phyloP scores from a whole-genome alignment of 2,888 invertebrate genomes.

The Petrophora chlorosata region DNA sequence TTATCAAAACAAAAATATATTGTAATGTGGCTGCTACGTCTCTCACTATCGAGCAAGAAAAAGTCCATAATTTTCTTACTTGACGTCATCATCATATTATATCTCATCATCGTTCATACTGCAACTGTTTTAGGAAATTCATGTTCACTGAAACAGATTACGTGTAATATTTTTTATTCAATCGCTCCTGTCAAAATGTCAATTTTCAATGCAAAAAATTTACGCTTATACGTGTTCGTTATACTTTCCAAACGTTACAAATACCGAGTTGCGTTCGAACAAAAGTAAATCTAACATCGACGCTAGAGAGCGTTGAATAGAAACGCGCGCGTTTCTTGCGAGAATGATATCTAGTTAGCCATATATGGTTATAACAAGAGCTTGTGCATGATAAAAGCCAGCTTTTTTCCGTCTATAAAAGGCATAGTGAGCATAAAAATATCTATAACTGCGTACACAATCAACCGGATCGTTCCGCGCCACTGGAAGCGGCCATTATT shows the following conservation, averaged over 20 bases:
- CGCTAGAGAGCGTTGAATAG: slow-evolving; percentile 15
- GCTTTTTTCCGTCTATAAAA: slow-evolving; percentile 48
- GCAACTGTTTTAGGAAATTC: background rate
- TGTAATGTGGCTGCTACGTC: too few relatives aligned
- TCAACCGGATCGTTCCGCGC: slow-evolving; percentile 72
- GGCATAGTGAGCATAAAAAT: slow-evolving; percentile 47
- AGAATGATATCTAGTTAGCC: slow-evolving; percentile 40
- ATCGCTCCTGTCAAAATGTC: slow-evolving; percentile 38
- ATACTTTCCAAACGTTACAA: slow-evolving; percentile 15
- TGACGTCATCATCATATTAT: too few relatives aligned
- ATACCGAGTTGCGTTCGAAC: background rate
- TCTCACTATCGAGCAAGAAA: too few relatives aligned
- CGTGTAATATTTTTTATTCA: slow-evolving; percentile 18
- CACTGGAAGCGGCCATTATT: slow-evolving; percentile 65
- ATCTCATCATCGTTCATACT: background rate
- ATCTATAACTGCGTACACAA: slow-evolving; percentile 62
- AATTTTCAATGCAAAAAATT: slow-evolving; percentile 35
- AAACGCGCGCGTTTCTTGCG: slow-evolving; percentile 24
- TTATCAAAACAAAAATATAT: too few relatives aligned
- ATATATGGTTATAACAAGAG: slow-evolving; percentile 46
- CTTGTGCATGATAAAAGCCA: slow-evolving; percentile 48
- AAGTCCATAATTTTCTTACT: too few relatives aligned
- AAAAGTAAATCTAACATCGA: slow-evolving; percentile 6
- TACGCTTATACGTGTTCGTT: background rate
- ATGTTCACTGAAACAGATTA: slow-evolving; percentile 7